phyloP scores from a whole-genome alignment of 2,113 vertebrate genomes.

The Coracopsis vasa region DNA sequence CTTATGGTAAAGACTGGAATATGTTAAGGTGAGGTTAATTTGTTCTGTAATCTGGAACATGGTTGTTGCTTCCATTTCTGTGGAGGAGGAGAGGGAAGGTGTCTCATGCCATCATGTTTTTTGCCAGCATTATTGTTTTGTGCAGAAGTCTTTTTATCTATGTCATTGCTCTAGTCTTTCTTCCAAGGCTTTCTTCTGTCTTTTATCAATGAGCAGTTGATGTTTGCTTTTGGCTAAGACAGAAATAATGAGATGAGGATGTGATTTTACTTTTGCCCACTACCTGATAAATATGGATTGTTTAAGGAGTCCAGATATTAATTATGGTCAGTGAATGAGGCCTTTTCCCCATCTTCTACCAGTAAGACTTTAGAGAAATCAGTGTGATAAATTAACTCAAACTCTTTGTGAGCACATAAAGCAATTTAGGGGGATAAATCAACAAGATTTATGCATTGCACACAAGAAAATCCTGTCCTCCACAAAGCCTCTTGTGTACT shows the following conservation, averaged over 20 bases:
- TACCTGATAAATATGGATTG: background rate
- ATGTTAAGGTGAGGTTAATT: background rate
- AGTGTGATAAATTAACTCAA: background rate
- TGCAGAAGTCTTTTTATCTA: background rate
- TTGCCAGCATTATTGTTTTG: background rate
- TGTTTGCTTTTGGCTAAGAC: background rate
- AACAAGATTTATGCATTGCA: background rate
- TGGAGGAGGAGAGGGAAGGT: background rate
- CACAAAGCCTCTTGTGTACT: background rate
- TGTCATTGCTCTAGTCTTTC: background rate
- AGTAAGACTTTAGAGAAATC: background rate
- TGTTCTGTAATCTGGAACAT: background rate
- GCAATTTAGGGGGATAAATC: background rate
- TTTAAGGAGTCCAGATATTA: background rate
- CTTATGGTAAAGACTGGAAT: background rate
- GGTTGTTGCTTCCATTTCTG: background rate
- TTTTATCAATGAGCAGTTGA: background rate
- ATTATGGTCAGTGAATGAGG: background rate
- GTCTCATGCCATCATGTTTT: background rate
- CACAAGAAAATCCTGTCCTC: background rate
- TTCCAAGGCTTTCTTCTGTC: background rate
- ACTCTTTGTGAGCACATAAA: background rate
- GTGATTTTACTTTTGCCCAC: background rate
- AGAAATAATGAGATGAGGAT: background rate
- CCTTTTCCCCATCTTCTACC: background rate